These are phyloP conservation scores for Strongylocentrotus purpuratus DNA, from an alignment of 35 echinoderm and acorn worm genomes.

Conservation along the genomic window DNA sequence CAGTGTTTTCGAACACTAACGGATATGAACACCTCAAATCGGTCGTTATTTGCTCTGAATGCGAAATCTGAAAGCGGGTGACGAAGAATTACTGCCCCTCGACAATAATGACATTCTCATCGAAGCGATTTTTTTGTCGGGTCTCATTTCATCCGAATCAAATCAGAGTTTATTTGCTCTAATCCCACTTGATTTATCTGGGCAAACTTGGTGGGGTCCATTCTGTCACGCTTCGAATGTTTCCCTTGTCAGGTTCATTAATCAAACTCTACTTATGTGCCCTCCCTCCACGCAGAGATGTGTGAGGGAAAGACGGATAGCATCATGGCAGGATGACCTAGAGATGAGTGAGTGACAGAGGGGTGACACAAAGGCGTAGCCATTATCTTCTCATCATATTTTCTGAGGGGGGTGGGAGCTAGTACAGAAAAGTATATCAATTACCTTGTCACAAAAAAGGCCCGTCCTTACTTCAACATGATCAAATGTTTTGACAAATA, in stretches of 20 bases:
- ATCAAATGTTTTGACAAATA: too few relatives aligned
- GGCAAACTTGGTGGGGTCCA: background rate
- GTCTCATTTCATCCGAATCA: slow-evolving; percentile 5
- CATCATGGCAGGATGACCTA: background rate
- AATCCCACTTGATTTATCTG: slow-evolving; percentile 1
- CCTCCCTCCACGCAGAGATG: background rate
- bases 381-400: too few relatives aligned
- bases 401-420: background rate
- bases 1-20: background rate
- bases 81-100: background rate
- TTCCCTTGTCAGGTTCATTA: slow-evolving; percentile 4
- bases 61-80: background rate
- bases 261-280: background rate
- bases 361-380: background rate
- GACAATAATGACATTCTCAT: background rate
- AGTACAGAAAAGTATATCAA: too few relatives aligned
- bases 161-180: slow-evolving; percentile 7
- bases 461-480: too few relatives aligned
- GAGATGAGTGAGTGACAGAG: background rate
- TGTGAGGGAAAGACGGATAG: background rate
- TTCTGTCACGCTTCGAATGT: background rate
- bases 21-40: background rate
- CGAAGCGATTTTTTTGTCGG: background rate
- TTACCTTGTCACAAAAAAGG: too few relatives aligned
- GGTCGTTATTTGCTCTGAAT: background rate